Percentiles rank a stretch among this genome's conserved stretches.
Evolutionary conservation across 2,113 vertebrate species (phyloP).

Genomic region (Dicrurus megarhynchus): DNA sequence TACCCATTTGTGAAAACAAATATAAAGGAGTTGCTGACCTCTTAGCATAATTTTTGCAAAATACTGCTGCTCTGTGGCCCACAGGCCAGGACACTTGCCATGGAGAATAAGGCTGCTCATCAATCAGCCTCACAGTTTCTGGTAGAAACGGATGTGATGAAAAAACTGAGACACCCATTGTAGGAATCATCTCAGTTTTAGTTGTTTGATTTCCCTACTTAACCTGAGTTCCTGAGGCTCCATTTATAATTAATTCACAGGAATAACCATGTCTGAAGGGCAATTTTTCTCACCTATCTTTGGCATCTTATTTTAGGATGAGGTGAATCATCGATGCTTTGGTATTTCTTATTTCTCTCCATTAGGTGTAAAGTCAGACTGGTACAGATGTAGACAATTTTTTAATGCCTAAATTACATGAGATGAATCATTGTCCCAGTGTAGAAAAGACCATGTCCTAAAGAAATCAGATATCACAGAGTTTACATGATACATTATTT

Average conservation of each 20-base stretch:
- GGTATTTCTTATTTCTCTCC: not conserved
- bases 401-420: not conserved
- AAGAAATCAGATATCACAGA: not conserved
- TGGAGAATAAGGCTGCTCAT: not conserved
- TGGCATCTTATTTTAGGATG: not conserved
- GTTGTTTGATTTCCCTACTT: not conserved
- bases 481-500: not conserved
- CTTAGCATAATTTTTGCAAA: not conserved
- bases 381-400: not conserved
- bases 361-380: not conserved
- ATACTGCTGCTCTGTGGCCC: not conserved
- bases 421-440: not conserved
- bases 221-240: not conserved
- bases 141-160: not conserved
- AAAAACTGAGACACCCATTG: not conserved
- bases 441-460: not conserved
- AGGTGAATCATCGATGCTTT: not conserved
- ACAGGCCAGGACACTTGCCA: not conserved
- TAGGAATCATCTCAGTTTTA: not conserved
- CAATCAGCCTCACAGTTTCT: not conserved
- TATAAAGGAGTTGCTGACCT: not conserved
- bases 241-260: not conserved
- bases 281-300: not conserved
- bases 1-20: not conserved
- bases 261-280: not conserved